Percentiles rank a stretch among this genome's conserved stretches.
Evolutionary conservation across 2,888 invertebrate species (phyloP).

Genomic region (Tipula lateralis): DNA sequence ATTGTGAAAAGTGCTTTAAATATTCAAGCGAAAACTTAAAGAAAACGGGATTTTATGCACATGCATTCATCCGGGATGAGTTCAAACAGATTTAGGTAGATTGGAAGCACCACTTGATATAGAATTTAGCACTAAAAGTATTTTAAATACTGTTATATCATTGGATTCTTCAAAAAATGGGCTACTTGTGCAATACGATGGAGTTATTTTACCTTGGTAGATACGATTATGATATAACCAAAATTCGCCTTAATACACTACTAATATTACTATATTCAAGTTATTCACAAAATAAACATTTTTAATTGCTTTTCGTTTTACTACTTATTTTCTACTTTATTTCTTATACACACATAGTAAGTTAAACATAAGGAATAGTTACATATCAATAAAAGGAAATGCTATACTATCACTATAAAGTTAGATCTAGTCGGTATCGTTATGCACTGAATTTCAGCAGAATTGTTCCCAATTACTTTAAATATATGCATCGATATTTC

Average conservation of each 20-base stretch:
- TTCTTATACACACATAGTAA: no score
- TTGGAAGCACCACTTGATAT: conserved; percentile 68
- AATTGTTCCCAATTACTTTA: no score
- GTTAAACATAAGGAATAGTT: no score
- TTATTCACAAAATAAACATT: neutral
- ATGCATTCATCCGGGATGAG: conserved; percentile 86
- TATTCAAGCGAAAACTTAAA: no score
- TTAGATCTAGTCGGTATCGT: no score
- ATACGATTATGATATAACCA: neutral
- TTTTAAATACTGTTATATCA: conserved; percentile 60
- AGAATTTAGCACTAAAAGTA: conserved; percentile 59
- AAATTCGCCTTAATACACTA: neutral
- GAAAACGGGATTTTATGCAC: conserved; percentile 68
- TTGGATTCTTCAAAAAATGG: conserved; percentile 67
- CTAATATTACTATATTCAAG: neutral
- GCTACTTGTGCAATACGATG: conserved; percentile 72
- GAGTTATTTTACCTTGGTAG: conserved; percentile 69
- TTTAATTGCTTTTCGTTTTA: neutral
- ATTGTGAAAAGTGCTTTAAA: conserved; percentile 85
- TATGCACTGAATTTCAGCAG: no score
- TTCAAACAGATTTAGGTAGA: conserved; percentile 86
- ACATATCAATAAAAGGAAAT: no score
- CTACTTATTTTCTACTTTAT: no score
- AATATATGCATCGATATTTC: no score
- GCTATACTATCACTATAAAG: no score